These are phyloP conservation scores for Campoplex nolae DNA, from an alignment of 2,888 invertebrate genomes.

Conservation along the genomic window DNA sequence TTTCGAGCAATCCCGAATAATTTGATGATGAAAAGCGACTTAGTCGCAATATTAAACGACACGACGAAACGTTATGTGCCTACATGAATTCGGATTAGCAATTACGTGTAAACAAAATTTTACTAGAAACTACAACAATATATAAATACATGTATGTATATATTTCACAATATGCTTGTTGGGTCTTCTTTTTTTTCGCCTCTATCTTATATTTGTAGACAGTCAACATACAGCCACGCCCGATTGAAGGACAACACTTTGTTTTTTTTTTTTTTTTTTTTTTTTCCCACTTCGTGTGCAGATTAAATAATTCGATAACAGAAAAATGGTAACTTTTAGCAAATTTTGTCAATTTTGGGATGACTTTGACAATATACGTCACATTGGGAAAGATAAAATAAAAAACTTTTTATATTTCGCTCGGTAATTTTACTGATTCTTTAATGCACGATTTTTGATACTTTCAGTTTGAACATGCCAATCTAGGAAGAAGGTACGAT, in stretches of 20 bases:
- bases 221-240: conserved; percentile 26
- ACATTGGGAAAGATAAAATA: conserved; percentile 71
- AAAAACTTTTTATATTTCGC: conserved; percentile 75
- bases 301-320: too few relatives aligned
- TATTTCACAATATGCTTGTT: conserved; percentile 60
- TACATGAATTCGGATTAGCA: conserved; percentile 69
- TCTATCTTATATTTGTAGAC: conserved; percentile 35
- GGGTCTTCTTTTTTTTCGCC: conserved; percentile 33
- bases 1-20: conserved; percentile 17
- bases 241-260: too few relatives aligned
- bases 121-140: conserved; percentile 62
- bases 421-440: conserved; percentile 49
- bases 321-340: too few relatives aligned
- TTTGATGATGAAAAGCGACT: conserved; percentile 31
- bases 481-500: not conserved
- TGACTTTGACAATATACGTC: conserved; percentile 55
- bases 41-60: conserved; percentile 61
- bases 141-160: conserved; percentile 63
- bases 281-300: too few relatives aligned
- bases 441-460: conserved; percentile 19
- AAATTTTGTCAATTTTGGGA: too few relatives aligned
- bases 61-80: conserved; percentile 75
- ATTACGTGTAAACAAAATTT: conserved; percentile 60
- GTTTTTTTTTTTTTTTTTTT: too few relatives aligned
- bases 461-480: not conserved